Base-by-base conservation (phyloP, 1,140 invertebrate species). In the Temnothorax longispinosus region DNA sequence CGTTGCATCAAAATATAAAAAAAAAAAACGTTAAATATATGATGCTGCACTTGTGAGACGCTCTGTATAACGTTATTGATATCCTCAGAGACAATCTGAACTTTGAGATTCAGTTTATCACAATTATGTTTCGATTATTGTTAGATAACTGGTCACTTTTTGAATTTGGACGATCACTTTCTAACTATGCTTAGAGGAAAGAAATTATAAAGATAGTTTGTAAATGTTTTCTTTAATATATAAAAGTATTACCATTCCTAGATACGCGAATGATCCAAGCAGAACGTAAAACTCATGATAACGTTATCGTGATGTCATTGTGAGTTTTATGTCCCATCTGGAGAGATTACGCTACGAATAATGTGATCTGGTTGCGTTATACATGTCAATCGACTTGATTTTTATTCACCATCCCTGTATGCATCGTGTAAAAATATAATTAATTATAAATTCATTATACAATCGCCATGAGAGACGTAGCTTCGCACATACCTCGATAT, bases 391-490 rank as follows among this genome's bases (percentile, higher is more conserved):
- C 7, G 13, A 60, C 15, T 13, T 47, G 27, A 62, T 77, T 13
- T 78, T 65, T 52, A 67, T 38, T 67, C 13, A 80, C n/a, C 62
- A 67, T 54, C 44, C 60, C 58, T 50, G 35, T 38, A 64, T 80
- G 47, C 13, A 54, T 69, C 32, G 15, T 80, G 35, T 69, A 80
- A 80, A 80, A 80, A 80, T 65, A 54, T 78, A 65, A 38, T 69
- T 65, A 35, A 18, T 50, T 54, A 54, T 69, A 32, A 32, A 6
- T 69, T 64, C 11, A 50, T 64, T 69, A 10, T 38, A 67, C 4
- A 65, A 52, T 67, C 2, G 18, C 27, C 10, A 21, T 35, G 5
- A 35, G 5, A 35, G 21, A 50, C 6, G 47, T 47, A 10, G 11
- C 1, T 50, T 2, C 18, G 5, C 3, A 21, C 6, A 18, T 11